Conservation (phyloP, 1,140 invertebrate species). For the Bombyx mandarina region DNA sequence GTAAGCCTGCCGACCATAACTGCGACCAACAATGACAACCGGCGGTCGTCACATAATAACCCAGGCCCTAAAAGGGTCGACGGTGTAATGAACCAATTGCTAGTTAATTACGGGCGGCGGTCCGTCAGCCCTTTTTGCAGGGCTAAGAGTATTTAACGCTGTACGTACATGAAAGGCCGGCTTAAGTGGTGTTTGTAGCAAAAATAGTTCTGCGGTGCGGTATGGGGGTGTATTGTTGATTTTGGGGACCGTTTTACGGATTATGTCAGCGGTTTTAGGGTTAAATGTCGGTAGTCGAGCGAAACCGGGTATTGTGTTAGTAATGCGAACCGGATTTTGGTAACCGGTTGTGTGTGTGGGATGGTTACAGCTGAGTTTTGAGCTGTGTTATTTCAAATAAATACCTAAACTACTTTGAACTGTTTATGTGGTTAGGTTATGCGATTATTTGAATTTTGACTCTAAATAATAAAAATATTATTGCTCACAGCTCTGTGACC, state of each 20-base stretch:
- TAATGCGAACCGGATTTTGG: too few relatives aligned
- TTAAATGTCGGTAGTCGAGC: neutral
- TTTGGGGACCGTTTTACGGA: neutral
- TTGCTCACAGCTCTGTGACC: too few relatives aligned
- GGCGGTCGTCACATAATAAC: slow-evolving; percentile 21
- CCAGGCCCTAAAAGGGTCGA: slow-evolving; percentile 17
- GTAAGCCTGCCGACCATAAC: slow-evolving; percentile 10
- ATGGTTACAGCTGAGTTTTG: too few relatives aligned
- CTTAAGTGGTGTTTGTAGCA: slow-evolving; percentile 1
- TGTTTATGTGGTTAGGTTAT: too few relatives aligned
- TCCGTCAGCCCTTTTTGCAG: slow-evolving; percentile 9
- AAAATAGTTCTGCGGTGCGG: slow-evolving; percentile 6
- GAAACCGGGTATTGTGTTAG: too few relatives aligned
- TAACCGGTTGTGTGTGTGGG: too few relatives aligned
- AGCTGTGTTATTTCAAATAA: too few relatives aligned
- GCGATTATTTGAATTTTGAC: too few relatives aligned
- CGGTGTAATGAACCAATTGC: slow-evolving; percentile 23
- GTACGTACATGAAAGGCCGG: slow-evolving; percentile 1
- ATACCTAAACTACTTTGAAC: too few relatives aligned
- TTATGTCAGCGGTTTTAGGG: neutral
- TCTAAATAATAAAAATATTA: too few relatives aligned
- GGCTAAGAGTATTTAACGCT: slow-evolving; percentile 8
- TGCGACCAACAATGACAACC: slow-evolving; percentile 18
- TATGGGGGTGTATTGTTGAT: neutral
- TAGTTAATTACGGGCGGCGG: slow-evolving; percentile 21